phyloP scores from a whole-genome alignment of 1,140 invertebrate genomes.

The Subanguina moxae region DNA sequence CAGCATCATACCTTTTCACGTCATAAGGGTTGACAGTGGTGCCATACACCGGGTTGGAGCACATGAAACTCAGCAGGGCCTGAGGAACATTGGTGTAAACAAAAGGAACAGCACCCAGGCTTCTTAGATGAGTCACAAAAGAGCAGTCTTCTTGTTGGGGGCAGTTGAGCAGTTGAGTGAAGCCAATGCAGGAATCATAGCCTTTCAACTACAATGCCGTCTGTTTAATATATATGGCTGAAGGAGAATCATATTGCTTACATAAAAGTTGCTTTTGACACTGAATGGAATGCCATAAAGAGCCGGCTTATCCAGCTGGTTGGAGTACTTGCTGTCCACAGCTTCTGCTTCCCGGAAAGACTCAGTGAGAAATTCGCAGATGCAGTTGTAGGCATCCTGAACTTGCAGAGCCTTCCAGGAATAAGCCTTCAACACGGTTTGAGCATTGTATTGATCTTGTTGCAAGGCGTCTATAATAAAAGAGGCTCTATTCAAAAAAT shows the following conservation, averaged over 20 bases:
- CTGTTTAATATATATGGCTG: neutral
- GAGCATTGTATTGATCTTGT: slow-evolving; percentile 22
- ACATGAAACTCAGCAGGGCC: slow-evolving; percentile 55
- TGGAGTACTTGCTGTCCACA: slow-evolving; percentile 28
- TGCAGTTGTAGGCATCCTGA: slow-evolving; percentile 36
- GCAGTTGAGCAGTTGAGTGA: slow-evolving; percentile 59
- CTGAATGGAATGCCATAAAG: slow-evolving; percentile 56
- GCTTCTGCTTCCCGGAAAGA: slow-evolving; percentile 36
- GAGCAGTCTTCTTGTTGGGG: slow-evolving; percentile 56
- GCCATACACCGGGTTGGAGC: slow-evolving; percentile 57
- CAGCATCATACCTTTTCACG: slow-evolving; percentile 14
- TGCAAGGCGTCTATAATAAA: slow-evolving; percentile 41
- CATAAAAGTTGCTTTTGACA: slow-evolving; percentile 57
- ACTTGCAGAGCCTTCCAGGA: slow-evolving; percentile 38
- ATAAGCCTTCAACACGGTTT: slow-evolving; percentile 32
- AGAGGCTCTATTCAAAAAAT: too few relatives aligned
- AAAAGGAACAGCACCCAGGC: slow-evolving; percentile 62
- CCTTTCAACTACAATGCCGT: slow-evolving; percentile 55
- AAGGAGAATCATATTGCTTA: slow-evolving; percentile 25
- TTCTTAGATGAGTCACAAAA: slow-evolving; percentile 53
- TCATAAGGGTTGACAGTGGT: slow-evolving; percentile 52
- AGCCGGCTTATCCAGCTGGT: slow-evolving; percentile 43
- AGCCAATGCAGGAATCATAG: slow-evolving; percentile 62
- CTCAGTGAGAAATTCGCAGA: slow-evolving; percentile 38
- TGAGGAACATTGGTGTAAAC: slow-evolving; percentile 63